A percentile compares a stretch with the other conserved stretches of the same genome.
phyloP scores from a whole-genome alignment of 1,140 invertebrate genomes.

The Alviniconcha marisindica region DNA sequence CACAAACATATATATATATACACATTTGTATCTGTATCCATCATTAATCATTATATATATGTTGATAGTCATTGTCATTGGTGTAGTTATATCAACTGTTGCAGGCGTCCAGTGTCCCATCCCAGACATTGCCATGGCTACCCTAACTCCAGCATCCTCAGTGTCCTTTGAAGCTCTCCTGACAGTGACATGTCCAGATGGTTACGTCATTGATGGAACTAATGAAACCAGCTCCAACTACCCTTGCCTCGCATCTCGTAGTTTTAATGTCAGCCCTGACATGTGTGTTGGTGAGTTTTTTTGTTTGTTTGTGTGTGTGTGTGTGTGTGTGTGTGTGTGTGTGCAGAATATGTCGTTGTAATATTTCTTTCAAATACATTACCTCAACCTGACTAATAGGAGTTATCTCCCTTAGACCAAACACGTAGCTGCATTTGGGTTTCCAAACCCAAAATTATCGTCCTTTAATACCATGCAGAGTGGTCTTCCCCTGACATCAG shows the following conservation, averaged over 20 bases:
- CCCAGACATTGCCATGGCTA: neutral
- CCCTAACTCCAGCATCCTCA: neutral
- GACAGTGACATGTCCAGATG: neutral
- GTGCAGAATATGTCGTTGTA: neutral
- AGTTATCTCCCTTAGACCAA: too few relatives aligned
- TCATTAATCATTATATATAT: too few relatives aligned
- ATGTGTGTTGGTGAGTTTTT: neutral
- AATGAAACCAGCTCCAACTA: neutral
- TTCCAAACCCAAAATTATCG: too few relatives aligned
- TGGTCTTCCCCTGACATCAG: too few relatives aligned
- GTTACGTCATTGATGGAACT: constrained; percentile 15
- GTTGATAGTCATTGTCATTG: too few relatives aligned
- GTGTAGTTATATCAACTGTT: too few relatives aligned
- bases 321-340: neutral
- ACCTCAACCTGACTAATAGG: too few relatives aligned
- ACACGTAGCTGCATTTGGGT: too few relatives aligned
- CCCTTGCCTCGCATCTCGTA: neutral
- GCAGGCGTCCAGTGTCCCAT: neutral
- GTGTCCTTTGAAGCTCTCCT: neutral
- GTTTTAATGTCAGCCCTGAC: neutral
- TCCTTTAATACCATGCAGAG: too few relatives aligned
- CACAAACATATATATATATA: too few relatives aligned
- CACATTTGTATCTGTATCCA: too few relatives aligned
- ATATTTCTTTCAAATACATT: too few relatives aligned
- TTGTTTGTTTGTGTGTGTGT: neutral